Percentiles rank a stretch among this genome's conserved stretches.
phyloP scores from a whole-genome alignment of 2,113 vertebrate species.

The Indicator maculatus region DNA sequence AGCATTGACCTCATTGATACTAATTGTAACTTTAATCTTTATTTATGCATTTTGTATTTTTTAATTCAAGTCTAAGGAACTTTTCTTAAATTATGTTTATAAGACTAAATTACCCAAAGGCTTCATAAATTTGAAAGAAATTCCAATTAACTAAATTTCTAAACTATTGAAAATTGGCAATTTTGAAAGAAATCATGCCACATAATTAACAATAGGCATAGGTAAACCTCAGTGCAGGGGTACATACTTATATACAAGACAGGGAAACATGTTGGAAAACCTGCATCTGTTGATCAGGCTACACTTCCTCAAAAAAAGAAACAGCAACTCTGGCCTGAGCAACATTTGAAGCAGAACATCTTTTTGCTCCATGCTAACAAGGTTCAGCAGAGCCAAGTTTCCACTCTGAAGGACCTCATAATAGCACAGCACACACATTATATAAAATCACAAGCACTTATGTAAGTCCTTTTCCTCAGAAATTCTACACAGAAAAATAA shows the following conservation, averaged over 20 bases:
- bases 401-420: not conserved
- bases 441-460: not conserved
- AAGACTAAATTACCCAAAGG: not conserved
- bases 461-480: not conserved
- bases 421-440: accelerated
- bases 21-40: not conserved
- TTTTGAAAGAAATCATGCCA: not conserved
- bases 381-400: not conserved
- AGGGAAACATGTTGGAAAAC: not conserved
- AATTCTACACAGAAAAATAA: not conserved
- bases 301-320: not conserved
- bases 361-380: not conserved
- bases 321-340: not conserved
- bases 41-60: not conserved
- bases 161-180: not conserved
- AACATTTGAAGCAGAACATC: not conserved
- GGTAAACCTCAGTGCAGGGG: not conserved
- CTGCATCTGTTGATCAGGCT: not conserved
- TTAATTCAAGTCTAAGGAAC: not conserved
- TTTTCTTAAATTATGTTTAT: not conserved
- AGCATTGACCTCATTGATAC: not conserved
- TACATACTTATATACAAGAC: not conserved
- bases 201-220: not conserved
- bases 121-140: not conserved
- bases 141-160: not conserved